Evolutionary conservation across 2,888 invertebrate genomes (phyloP).

Genomic region (Eristalinus aeneus): DNA sequence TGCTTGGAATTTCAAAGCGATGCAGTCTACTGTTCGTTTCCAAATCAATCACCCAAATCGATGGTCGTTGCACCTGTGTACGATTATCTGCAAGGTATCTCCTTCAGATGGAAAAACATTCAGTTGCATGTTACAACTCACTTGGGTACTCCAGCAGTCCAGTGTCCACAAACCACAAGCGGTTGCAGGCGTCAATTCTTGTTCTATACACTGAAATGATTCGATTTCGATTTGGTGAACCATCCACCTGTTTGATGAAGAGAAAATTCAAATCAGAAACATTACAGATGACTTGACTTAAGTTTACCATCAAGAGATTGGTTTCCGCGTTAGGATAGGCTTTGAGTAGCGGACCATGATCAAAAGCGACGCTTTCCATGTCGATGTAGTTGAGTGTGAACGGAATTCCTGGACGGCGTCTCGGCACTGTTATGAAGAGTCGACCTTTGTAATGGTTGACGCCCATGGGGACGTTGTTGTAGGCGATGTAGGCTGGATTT

Average conservation of each 20-base stretch:
- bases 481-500: constrained; percentile 75
- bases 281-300: background rate
- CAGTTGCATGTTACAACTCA: background rate
- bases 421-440: constrained; percentile 87
- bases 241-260: constrained; percentile 39
- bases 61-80: constrained; percentile 82
- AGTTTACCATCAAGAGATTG: constrained; percentile 75
- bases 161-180: constrained; percentile 91
- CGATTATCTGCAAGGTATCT: constrained; percentile 74
- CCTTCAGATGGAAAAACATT: background rate
- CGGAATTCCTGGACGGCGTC: constrained; percentile 85
- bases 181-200: constrained; percentile 85
- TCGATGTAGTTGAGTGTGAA: constrained; percentile 83
- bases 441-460: constrained; percentile 79
- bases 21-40: constrained; percentile 83
- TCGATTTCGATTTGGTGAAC: constrained; percentile 70
- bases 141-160: constrained; percentile 84
- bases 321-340: constrained; percentile 78
- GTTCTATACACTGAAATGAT: constrained; percentile 88
- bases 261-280: constrained; percentile 21
- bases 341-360: constrained; percentile 76
- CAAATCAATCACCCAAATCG: constrained; percentile 86
- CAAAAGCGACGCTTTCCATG: constrained; percentile 76
- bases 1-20: constrained; percentile 81
- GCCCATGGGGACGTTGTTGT: constrained; percentile 80